Conservation (phyloP, 2,797 vertebrate species). For the Australoheros facetus region DNA sequence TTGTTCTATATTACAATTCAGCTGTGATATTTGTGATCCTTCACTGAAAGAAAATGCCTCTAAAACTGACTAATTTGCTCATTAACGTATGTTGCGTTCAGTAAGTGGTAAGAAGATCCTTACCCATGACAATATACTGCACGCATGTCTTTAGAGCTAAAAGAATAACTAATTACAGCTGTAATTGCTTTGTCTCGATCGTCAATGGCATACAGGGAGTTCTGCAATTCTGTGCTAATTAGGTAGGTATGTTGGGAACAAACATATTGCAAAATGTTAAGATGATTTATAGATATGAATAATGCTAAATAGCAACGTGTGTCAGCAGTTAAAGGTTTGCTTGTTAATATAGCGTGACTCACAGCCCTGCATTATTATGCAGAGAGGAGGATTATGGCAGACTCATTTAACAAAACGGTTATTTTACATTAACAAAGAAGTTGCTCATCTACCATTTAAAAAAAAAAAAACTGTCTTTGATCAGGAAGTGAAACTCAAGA, state of each 20-base stretch:
- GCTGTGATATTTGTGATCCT: not conserved
- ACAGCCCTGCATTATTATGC: constrained; percentile 26
- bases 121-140: constrained; percentile 8
- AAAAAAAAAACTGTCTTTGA: too few relatives aligned
- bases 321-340: not conserved
- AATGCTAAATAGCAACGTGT: not conserved
- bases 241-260: constrained; percentile 5
- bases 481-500: not conserved
- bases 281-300: constrained; percentile 5
- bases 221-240: constrained; percentile 10
- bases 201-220: not conserved
- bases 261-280: constrained; percentile 10
- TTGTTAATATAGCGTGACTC: constrained; percentile 26
- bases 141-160: constrained; percentile 14
- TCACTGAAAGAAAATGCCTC: not conserved
- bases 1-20: not conserved
- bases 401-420: not conserved
- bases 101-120: not conserved
- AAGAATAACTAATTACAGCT: constrained; percentile 21
- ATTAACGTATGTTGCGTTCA: constrained; percentile 9
- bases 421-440: not conserved
- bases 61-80: constrained; percentile 10
- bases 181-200: constrained; percentile 10
- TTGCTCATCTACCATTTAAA: not conserved
- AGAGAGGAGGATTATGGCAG: constrained; percentile 13